These are phyloP conservation scores for Tenebrosternarchus preto DNA, from an alignment of 2,113 vertebrate species.

Conservation along the genomic window DNA sequence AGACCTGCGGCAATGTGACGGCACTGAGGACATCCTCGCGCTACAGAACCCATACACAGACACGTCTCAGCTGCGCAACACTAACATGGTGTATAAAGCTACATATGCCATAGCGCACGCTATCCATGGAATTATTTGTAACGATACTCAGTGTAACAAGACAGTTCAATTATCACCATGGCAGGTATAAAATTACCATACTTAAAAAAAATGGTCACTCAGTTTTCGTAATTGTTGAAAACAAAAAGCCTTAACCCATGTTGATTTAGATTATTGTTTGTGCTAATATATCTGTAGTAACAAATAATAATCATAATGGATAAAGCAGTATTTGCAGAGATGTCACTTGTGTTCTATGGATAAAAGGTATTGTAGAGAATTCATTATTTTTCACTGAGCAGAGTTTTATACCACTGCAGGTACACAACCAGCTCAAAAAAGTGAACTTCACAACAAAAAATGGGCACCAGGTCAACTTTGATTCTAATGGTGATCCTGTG, in stretches of 20 bases:
- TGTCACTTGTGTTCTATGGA: too few relatives aligned
- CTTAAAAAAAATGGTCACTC: too few relatives aligned
- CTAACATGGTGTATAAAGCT: conserved; percentile 71
- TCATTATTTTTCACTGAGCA: background rate
- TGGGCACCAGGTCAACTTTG: conserved; percentile 68
- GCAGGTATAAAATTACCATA: conserved; percentile 56
- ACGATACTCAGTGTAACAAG: conserved; percentile 56
- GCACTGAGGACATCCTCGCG: conserved; percentile 57
- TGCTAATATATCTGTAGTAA: too few relatives aligned
- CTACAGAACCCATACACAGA: conserved; percentile 65
- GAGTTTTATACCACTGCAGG: conserved; percentile 46
- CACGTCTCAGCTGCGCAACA: conserved; percentile 65
- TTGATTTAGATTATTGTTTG: too few relatives aligned
- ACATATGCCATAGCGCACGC: conserved; percentile 69
- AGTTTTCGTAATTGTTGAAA: too few relatives aligned
- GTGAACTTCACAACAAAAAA: conserved; percentile 63
- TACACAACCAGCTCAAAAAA: conserved; percentile 59
- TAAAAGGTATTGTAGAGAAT: background rate
- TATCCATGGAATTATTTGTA: conserved; percentile 58
- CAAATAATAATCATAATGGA: too few relatives aligned
- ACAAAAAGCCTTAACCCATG: too few relatives aligned
- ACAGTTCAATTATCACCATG: conserved; percentile 46
- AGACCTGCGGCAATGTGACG: conserved; percentile 56
- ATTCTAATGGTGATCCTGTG: conserved; percentile 70
- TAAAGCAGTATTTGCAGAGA: too few relatives aligned